Conservation (phyloP, 2,113 vertebrate genomes). For the Pelecanoides urinatrix region DNA sequence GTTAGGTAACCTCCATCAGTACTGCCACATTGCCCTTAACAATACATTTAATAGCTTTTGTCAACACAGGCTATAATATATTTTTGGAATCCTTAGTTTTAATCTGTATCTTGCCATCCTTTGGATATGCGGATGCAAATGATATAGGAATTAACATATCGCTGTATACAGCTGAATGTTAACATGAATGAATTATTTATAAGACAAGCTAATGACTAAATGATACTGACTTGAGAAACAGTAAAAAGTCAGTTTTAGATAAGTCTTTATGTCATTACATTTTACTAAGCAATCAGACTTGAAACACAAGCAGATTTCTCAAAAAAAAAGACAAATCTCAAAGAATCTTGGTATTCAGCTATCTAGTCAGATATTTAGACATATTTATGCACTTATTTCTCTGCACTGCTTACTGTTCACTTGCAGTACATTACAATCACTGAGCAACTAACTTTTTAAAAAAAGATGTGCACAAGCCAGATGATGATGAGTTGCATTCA, state of each 20-base stretch:
- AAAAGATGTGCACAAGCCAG: neutral
- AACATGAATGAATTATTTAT: neutral
- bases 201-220: neutral
- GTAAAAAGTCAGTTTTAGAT: neutral
- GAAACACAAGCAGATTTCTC: neutral
- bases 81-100: neutral
- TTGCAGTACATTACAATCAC: neutral
- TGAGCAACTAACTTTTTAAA: neutral
- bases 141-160: neutral
- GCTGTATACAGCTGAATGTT: neutral
- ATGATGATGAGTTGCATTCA: neutral
- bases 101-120: neutral
- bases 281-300: neutral
- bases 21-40: neutral
- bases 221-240: neutral
- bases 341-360: neutral
- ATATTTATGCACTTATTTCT: neutral
- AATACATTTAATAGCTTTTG: neutral
- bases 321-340: neutral
- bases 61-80: neutral
- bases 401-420: neutral
- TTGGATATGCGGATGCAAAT: neutral
- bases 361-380: neutral
- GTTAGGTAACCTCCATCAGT: neutral
- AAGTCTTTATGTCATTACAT: neutral